Conservation (phyloP, 2,888 invertebrate species). For the Morpho achilles region DNA sequence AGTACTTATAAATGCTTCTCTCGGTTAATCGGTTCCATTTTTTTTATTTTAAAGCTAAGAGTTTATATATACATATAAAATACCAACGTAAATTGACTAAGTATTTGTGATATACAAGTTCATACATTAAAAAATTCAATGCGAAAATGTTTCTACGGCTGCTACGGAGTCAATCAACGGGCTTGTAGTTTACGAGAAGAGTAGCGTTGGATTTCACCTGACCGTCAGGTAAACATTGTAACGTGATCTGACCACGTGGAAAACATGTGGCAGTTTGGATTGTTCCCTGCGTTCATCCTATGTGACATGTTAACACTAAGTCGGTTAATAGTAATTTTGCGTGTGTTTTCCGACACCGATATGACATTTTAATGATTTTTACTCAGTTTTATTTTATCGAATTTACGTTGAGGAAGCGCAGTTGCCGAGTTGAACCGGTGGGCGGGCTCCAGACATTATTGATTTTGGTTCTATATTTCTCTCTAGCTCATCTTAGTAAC, state of each 20-base stretch:
- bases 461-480: constrained; percentile 67
- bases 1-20: too few species aligned
- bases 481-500: constrained; percentile 41
- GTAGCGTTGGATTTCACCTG: constrained; percentile 61
- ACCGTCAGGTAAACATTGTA: constrained; percentile 77
- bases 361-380: constrained; percentile 70
- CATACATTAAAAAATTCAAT: too few species aligned
- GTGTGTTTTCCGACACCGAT: constrained; percentile 42
- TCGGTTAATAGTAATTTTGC: constrained; percentile 7
- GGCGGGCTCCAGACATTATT: constrained; percentile 77
- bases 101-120: too few species aligned
- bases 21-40: too few species aligned
- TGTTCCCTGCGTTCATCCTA: background rate
- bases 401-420: constrained; percentile 75
- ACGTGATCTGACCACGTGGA: constrained; percentile 71
- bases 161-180: constrained; percentile 31
- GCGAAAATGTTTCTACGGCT: constrained; percentile 11
- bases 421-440: constrained; percentile 71
- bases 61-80: too few species aligned
- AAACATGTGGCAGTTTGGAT: constrained; percentile 50
- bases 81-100: too few species aligned
- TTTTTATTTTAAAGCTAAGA: too few species aligned
- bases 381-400: constrained; percentile 74
- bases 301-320: background rate
- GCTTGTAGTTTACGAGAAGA: constrained; percentile 30